Evolutionary conservation across 1,140 invertebrate genomes (phyloP).

Genomic region (Lasioglossum albipes): DNA sequence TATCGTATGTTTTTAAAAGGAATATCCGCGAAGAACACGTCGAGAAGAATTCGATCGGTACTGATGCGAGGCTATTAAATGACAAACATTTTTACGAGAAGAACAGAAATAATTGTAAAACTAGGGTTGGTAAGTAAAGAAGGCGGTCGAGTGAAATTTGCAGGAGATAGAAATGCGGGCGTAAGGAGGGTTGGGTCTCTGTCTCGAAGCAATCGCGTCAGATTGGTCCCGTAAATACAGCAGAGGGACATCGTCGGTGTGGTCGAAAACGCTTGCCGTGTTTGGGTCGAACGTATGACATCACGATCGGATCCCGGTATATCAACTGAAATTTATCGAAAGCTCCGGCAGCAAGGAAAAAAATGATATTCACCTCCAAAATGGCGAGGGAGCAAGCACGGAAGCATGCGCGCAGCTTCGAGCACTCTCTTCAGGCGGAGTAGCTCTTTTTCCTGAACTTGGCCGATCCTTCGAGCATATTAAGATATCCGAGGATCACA

Average conservation of each 20-base stretch:
- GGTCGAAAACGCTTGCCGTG: constrained; percentile 30
- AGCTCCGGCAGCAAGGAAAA: constrained; percentile 43
- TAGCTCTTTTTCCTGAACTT: constrained; percentile 58
- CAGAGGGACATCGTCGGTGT: constrained; percentile 29
- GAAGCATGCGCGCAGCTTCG: constrained; percentile 72
- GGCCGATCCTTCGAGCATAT: constrained; percentile 66
- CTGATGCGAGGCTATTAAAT: background rate
- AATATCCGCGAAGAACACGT: background rate
- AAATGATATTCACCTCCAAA: constrained; percentile 78
- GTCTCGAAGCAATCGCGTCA: constrained; percentile 50
- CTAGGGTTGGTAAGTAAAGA: constrained; percentile 24
- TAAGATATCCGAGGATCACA: constrained; percentile 49
- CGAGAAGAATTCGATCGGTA: constrained; percentile 4
- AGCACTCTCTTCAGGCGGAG: constrained; percentile 60
- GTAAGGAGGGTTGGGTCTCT: constrained; percentile 71
- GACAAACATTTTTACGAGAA: constrained; percentile 1
- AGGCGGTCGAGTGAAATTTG: constrained; percentile 44
- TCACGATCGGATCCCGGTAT: background rate
- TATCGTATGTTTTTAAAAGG: constrained; percentile 35
- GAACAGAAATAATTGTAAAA: constrained; percentile 5
- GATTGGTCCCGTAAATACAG: constrained; percentile 40
- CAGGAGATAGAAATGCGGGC: constrained; percentile 66
- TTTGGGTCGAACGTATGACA: constrained; percentile 19
- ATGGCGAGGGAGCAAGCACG: constrained; percentile 74
- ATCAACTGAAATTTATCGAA: constrained; percentile 27